phyloP scores from a whole-genome alignment of 2,888 invertebrate species.

The Lasioglossum marginatum region DNA sequence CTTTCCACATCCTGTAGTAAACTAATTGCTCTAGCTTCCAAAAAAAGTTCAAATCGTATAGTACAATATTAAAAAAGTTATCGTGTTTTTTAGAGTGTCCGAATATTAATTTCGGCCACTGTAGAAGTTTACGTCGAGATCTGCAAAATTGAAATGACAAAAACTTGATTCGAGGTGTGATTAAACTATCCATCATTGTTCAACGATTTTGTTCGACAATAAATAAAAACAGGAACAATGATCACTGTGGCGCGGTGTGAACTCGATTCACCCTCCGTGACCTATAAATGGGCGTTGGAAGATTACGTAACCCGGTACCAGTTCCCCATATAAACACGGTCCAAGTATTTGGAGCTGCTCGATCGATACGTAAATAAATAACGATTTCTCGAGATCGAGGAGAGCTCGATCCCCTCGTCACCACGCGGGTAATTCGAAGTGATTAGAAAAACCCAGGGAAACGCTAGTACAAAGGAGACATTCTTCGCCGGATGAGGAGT shows the following conservation, averaged over 20 bases:
- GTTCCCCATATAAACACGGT: slow-evolving; percentile 10
- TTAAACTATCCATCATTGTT: background rate
- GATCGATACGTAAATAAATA: background rate
- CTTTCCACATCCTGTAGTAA: too few relatives aligned
- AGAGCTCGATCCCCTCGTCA: background rate
- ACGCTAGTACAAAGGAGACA: slow-evolving; percentile 37
- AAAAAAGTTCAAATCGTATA: too few relatives aligned
- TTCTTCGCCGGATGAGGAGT: slow-evolving; percentile 21
- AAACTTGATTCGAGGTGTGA: background rate
- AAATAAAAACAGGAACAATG: background rate
- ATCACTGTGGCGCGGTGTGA: background rate
- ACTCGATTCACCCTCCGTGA: slow-evolving; percentile 46
- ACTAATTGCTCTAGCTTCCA: too few relatives aligned
- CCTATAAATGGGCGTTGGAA: slow-evolving; percentile 59
- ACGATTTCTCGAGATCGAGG: background rate
- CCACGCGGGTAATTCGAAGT: background rate
- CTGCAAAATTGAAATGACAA: background rate
- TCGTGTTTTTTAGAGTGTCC: too few relatives aligned
- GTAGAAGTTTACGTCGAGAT: background rate
- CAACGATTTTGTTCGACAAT: background rate
- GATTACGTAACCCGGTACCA: slow-evolving; percentile 50
- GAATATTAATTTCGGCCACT: too few relatives aligned
- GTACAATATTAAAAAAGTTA: too few relatives aligned
- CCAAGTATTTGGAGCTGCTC: background rate
- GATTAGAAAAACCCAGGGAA: slow-evolving; percentile 16